A percentile compares a stretch with the other conserved stretches of the same genome.
These are phyloP conservation scores for Sorex araneus DNA, from an alignment of 2,113 vertebrate species.

Conservation along the genomic window DNA sequence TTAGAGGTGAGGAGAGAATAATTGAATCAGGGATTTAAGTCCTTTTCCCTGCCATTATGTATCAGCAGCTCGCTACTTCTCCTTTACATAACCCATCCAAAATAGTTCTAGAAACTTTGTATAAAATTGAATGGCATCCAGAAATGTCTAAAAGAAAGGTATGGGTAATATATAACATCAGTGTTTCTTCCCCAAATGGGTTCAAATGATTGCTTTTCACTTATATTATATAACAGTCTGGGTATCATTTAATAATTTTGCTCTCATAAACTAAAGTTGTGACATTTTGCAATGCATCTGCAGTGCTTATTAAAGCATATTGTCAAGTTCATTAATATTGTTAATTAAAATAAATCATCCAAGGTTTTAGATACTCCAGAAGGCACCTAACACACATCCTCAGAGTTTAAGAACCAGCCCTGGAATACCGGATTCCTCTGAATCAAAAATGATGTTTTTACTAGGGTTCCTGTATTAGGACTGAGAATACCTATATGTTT, in stretches of 20 bases:
- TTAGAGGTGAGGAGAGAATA: constrained; percentile 31
- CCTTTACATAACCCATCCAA: too few relatives aligned
- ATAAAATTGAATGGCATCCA: constrained; percentile 44
- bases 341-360: constrained; percentile 27
- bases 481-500: constrained; percentile 48
- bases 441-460: background rate
- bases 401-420: background rate
- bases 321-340: background rate
- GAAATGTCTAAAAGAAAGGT: background rate
- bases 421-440: background rate
- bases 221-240: constrained; percentile 14
- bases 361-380: constrained; percentile 20
- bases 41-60: background rate
- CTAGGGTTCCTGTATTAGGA: constrained; percentile 38
- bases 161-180: background rate
- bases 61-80: too few relatives aligned
- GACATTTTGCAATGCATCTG: background rate
- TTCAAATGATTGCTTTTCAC: constrained; percentile 57
- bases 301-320: constrained; percentile 37
- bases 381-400: background rate
- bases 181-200: background rate
- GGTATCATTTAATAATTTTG: background rate
- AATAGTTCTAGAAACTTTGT: background rate
- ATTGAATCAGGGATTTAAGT: too few relatives aligned
- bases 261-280: constrained; percentile 11